Evolutionary conservation across 2,797 vertebrate genomes (phyloP).

Genomic region (Brotogeris chrysoptera): DNA sequence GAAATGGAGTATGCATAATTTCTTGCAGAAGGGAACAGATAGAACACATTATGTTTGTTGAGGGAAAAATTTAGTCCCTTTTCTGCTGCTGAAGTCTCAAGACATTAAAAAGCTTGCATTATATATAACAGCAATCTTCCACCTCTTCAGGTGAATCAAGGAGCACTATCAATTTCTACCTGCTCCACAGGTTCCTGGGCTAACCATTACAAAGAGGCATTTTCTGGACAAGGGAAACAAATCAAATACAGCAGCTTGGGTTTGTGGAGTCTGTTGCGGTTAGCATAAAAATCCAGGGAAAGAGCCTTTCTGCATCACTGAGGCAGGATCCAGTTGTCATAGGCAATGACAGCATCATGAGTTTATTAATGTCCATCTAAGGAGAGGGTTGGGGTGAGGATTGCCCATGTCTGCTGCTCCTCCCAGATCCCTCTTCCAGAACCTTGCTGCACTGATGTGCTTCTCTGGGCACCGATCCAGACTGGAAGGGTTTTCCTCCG

Average conservation of each 20-base stretch:
- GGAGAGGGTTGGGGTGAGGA: background rate
- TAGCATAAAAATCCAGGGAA: background rate
- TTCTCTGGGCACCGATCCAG: background rate
- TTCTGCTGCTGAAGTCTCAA: background rate
- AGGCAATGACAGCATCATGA: background rate
- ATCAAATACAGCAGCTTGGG: background rate
- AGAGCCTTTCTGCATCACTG: background rate
- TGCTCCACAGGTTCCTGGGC: background rate
- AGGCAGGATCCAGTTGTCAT: background rate
- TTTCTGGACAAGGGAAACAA: background rate
- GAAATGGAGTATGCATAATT: background rate
- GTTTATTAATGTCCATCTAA: background rate
- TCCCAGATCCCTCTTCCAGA: background rate
- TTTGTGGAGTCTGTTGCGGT: background rate
- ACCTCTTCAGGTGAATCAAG: constrained; percentile 13
- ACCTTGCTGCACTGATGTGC: accelerated
- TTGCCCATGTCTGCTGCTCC: background rate
- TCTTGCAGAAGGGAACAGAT: background rate
- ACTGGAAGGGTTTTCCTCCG: background rate
- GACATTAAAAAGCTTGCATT: background rate
- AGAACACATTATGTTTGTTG: background rate
- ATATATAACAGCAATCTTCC: constrained; percentile 2
- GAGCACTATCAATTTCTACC: background rate
- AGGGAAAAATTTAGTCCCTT: background rate
- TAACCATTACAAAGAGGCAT: background rate